These are phyloP conservation scores for Lasioglossum baleicum DNA, from an alignment of 1,140 invertebrate genomes.

Conservation along the genomic window DNA sequence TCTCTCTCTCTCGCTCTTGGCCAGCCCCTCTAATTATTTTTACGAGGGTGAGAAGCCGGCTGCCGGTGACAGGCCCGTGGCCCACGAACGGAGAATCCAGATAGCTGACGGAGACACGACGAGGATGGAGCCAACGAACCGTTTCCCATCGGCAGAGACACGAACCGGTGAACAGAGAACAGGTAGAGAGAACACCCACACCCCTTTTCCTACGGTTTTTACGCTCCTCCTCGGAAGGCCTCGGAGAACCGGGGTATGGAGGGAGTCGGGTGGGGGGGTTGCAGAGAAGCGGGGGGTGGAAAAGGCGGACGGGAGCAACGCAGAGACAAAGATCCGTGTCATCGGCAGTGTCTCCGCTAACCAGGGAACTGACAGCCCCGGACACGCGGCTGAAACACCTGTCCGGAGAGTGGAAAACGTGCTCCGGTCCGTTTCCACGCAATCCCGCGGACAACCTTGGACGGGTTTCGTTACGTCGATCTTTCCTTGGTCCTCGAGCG, in stretches of 20 bases:
- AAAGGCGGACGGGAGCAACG: conserved; percentile 35
- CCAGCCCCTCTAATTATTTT: conserved; percentile 76
- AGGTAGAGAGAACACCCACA: conserved; percentile 15
- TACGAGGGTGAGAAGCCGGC: conserved; percentile 73
- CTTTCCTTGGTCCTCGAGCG: background rate
- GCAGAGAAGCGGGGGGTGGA: conserved; percentile 27
- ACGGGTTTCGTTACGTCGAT: background rate
- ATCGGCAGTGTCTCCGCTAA: conserved; percentile 71
- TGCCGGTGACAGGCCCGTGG: conserved; percentile 73
- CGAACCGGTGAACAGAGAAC: conserved; percentile 39
- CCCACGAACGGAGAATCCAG: conserved; percentile 38
- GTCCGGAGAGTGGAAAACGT: conserved; percentile 44
- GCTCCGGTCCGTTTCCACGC: background rate
- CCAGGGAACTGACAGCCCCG: conserved; percentile 61
- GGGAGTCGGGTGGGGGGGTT: no score
- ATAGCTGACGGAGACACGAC: conserved; percentile 56
- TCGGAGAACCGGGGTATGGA: no score
- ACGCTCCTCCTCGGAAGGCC: conserved; percentile 35
- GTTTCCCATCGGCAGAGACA: conserved; percentile 44
- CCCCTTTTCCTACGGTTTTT: conserved; percentile 27
- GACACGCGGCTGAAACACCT: conserved; percentile 58
- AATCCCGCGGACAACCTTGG: background rate
- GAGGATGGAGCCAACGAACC: conserved; percentile 33
- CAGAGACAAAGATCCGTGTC: conserved; percentile 76
- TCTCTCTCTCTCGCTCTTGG: no score